These are phyloP conservation scores for Opisthograptis luteolata DNA, from an alignment of 2,888 invertebrate species.

Conservation along the genomic window DNA sequence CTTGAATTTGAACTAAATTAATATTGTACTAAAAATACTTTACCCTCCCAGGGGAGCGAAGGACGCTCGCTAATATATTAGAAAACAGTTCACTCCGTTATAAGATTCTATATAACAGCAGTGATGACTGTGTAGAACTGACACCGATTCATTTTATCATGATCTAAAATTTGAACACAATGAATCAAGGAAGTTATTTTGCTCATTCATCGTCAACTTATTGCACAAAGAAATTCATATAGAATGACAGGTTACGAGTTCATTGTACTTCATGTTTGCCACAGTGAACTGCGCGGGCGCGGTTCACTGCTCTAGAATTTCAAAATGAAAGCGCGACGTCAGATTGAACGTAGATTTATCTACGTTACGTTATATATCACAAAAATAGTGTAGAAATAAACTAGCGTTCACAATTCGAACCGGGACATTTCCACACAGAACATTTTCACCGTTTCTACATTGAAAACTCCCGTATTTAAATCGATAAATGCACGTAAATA, in stretches of 20 bases:
- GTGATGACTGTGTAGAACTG: background rate
- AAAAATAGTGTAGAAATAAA: too few relatives aligned
- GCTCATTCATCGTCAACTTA: too few relatives aligned
- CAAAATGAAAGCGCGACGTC: background rate
- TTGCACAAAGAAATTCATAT: too few relatives aligned
- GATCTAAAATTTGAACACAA: too few relatives aligned
- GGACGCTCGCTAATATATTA: constrained; percentile 39
- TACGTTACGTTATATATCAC: too few relatives aligned
- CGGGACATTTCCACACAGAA: background rate
- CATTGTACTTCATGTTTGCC: background rate
- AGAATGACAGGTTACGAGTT: too few relatives aligned
- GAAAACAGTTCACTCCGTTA: constrained; percentile 17
- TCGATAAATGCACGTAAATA: constrained; percentile 62
- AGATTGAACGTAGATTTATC: too few relatives aligned
- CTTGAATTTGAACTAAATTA: constrained; percentile 69
- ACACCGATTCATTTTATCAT: background rate
- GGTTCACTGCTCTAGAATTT: background rate
- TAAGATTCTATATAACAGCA: background rate
- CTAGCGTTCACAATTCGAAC: too few relatives aligned
- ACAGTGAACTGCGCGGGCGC: background rate
- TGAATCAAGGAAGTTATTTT: too few relatives aligned
- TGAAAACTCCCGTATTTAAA: constrained; percentile 10
- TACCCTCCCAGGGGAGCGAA: constrained; percentile 50
- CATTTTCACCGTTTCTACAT: constrained; percentile 8
- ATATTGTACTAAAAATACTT: constrained; percentile 75